These are phyloP conservation scores for Brachyopa scutellaris DNA, from an alignment of 2,888 invertebrate species.

Conservation along the genomic window DNA sequence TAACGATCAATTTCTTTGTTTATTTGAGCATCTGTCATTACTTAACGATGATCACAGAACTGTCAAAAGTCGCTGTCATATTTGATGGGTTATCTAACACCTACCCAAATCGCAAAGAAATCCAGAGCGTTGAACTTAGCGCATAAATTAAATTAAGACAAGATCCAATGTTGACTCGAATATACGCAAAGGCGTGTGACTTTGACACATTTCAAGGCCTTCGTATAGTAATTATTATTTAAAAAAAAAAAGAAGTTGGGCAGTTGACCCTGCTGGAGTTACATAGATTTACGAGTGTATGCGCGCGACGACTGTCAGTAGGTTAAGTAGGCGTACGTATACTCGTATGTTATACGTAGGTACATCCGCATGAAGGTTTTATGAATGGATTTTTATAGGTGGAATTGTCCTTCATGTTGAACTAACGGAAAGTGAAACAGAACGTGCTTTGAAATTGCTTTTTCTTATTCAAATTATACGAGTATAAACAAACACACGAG, in stretches of 20 bases:
- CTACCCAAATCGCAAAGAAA: neutral
- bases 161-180: conserved; percentile 9
- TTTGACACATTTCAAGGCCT: conserved; percentile 66
- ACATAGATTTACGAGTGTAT: neutral
- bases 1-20: neutral
- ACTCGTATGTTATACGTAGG: no score
- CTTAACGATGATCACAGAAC: neutral
- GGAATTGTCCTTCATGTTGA: conserved; percentile 24
- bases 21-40: conserved; percentile 6
- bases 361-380: conserved; percentile 19
- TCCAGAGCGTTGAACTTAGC: conserved; percentile 56
- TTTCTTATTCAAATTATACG: neutral
- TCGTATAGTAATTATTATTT: conserved; percentile 18
- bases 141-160: conserved; percentile 11
- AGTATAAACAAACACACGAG: neutral
- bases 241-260: conserved; percentile 9
- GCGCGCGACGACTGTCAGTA: neutral
- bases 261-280: conserved; percentile 37
- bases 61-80: conserved; percentile 45
- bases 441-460: conserved; percentile 3
- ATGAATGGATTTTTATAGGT: conserved; percentile 25
- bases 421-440: conserved; percentile 14
- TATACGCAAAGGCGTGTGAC: conserved; percentile 47
- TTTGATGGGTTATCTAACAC: conserved; percentile 17
- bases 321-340: conserved; percentile 16